Evolutionary conservation across 2,888 invertebrate genomes (phyloP), one percentile per base, ranked within the genome.

Genomic region (Hedya salicella): DNA sequence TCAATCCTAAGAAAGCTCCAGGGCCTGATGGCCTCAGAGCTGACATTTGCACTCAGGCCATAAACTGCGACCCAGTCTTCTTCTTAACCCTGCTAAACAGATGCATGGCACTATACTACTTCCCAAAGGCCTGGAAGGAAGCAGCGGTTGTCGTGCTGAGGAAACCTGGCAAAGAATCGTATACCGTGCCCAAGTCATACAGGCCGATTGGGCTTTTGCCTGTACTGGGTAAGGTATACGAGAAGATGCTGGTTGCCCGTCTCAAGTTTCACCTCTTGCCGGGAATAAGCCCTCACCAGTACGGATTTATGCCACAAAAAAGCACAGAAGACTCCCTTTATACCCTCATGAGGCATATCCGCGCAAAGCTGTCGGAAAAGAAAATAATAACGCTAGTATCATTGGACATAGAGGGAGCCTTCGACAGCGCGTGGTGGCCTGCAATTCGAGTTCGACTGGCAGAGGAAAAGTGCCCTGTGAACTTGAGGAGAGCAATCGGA

Each of bases 1-100:
- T 70, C 14, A 68, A 66, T 40, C 71, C 71, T 0, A 68, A 67
- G 16, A 71, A 69, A 54, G 64, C 71, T 0, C 71, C 71, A 0
- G 69, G 71, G 0, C 11, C 19, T 1, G 71, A 71, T 14, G 69
- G 68, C 2, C 17, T 69, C 6, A 69, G 69, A 0, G 39, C 68
- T 0, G 69, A 69, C 36, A 71, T 71, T 4, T 59, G 57, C 9
- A 0, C 3, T 0, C 46, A 30, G 0, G 57, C 46, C 0, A 36
- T 59, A 13, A 8, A 1, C 0, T 1, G 19, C 9, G 4, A 48
- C 39, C 59, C 36, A 0, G 32, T 21, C 0, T 5, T 0, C 8
- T 36, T 48, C 14, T 19, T 46, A 0, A n/a, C 46, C 0, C 32
- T 59, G 0, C 0, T 32, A 0, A 59, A 59, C 13, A 48, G 39